These are phyloP conservation scores for Clarias pachynema DNA, from an alignment of 2,797 vertebrate species.

Conservation along the genomic window DNA sequence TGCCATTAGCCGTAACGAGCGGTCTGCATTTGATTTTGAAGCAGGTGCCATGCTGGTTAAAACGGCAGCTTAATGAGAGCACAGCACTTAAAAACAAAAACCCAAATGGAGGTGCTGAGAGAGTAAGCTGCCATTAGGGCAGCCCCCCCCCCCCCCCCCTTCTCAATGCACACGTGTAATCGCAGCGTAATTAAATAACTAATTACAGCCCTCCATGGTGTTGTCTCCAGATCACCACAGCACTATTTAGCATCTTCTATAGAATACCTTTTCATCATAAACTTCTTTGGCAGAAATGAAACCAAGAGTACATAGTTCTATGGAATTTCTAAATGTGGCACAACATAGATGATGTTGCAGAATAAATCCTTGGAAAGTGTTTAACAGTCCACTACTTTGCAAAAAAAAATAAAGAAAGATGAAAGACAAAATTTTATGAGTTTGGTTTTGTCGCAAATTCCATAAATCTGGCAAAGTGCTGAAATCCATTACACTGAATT, in stretches of 20 bases:
- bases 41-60: slow-evolving; percentile 77
- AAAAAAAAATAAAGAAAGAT: not conserved
- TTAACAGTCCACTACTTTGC: not conserved
- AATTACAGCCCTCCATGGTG: slow-evolving; percentile 59
- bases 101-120: slow-evolving; percentile 66
- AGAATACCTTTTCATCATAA: slow-evolving; percentile 57
- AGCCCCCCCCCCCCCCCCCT: slow-evolving; percentile 47
- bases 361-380: not conserved
- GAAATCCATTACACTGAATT: slow-evolving; percentile 59
- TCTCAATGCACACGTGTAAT: slow-evolving; percentile 57
- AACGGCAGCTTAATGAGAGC: slow-evolving; percentile 75
- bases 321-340: not conserved
- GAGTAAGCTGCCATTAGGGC: slow-evolving; percentile 69
- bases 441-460: slow-evolving; percentile 18
- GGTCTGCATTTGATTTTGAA: slow-evolving; percentile 72
- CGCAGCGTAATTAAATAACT: slow-evolving; percentile 60
- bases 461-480: slow-evolving; percentile 31
- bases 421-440: not conserved
- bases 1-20: slow-evolving; percentile 78
- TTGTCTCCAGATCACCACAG: slow-evolving; percentile 53
- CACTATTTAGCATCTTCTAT: slow-evolving; percentile 44
- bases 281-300: slow-evolving; percentile 2
- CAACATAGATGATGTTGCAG: not conserved
- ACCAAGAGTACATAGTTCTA: not conserved
- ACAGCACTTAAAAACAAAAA: slow-evolving; percentile 69